Percentiles rank a stretch among this genome's conserved stretches.
phyloP scores from a whole-genome alignment of 2,888 invertebrate genomes.

The Scaptomyza parva region DNA sequence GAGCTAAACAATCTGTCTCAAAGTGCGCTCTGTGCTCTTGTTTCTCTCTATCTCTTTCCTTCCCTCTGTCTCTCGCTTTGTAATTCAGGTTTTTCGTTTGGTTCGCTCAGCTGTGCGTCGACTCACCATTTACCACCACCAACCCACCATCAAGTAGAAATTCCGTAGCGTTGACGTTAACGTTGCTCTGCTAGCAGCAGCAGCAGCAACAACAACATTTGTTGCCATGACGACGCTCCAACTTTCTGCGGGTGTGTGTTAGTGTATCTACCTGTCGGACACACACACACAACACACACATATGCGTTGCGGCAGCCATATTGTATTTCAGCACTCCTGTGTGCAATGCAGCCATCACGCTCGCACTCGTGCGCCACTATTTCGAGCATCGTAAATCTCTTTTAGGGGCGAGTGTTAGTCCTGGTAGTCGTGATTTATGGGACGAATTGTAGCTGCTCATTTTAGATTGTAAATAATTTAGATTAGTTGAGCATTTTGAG shows the following conservation, averaged over 20 bases:
- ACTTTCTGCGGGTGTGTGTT: conserved; percentile 32
- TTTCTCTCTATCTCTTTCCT: conserved; percentile 3
- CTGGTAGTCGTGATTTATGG: conserved; percentile 80
- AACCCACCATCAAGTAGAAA: conserved; percentile 35
- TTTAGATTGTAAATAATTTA: conserved; percentile 79
- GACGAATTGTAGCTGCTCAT: conserved; percentile 76
- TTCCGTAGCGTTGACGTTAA: conserved; percentile 3
- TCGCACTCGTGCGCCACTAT: conserved; percentile 50
- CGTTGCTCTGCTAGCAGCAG: conserved; percentile 15
- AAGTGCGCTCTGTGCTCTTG: conserved; percentile 16
- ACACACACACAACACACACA: conserved; percentile 52
- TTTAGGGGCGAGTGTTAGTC: conserved; percentile 78
- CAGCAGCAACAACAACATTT: conserved; percentile 16
- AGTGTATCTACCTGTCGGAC: conserved; percentile 73
- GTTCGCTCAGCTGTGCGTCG: conserved; percentile 64
- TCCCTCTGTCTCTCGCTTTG: conserved; percentile 5
- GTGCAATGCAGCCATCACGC: conserved; percentile 61
- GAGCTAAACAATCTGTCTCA: conserved; percentile 34
- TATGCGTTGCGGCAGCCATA: conserved; percentile 73
- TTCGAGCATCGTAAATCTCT: conserved; percentile 73
- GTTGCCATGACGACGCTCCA: conserved; percentile 70
- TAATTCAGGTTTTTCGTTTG: conserved; percentile 67
- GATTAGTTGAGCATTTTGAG: conserved; percentile 71
- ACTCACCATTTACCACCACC: conserved; percentile 54
- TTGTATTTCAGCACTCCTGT: conserved; percentile 82